phyloP scores from a whole-genome alignment of 2,797 vertebrate species.

The Ambastaia sidthimunki region DNA sequence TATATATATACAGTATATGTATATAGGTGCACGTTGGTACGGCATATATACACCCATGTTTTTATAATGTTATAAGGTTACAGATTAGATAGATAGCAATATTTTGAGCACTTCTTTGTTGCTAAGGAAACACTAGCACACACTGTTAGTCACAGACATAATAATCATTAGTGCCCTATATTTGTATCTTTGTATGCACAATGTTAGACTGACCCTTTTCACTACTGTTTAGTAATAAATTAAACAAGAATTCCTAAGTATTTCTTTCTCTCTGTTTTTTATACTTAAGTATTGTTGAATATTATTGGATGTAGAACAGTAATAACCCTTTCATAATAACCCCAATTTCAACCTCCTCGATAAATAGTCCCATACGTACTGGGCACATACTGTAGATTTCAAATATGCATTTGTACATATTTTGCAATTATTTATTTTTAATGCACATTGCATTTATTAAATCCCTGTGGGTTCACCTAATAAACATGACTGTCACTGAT shows the following conservation, averaged over 20 bases:
- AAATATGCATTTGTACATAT: not conserved
- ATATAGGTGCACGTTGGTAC: too few relatives aligned
- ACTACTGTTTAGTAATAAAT: not conserved
- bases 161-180: slow-evolving; percentile 19
- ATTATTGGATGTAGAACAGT: not conserved
- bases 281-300: not conserved
- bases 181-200: slow-evolving; percentile 5
- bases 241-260: not conserved
- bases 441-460: too few relatives aligned
- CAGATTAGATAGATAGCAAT: slow-evolving; percentile 28
- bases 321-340: not conserved
- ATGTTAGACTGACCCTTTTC: not conserved
- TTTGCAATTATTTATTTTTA: too few relatives aligned
- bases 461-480: too few relatives aligned
- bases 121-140: slow-evolving; percentile 40
- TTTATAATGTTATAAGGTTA: slow-evolving; percentile 15
- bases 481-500: too few relatives aligned
- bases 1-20: too few relatives aligned
- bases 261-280: not conserved
- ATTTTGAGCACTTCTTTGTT: slow-evolving; percentile 39
- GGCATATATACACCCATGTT: slow-evolving; percentile 6
- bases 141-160: slow-evolving; percentile 19
- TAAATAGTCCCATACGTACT: not conserved
- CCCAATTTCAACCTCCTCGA: not conserved
- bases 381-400: not conserved